phyloP scores from a whole-genome alignment of 2,888 invertebrate species.

The Stenurella melanura region DNA sequence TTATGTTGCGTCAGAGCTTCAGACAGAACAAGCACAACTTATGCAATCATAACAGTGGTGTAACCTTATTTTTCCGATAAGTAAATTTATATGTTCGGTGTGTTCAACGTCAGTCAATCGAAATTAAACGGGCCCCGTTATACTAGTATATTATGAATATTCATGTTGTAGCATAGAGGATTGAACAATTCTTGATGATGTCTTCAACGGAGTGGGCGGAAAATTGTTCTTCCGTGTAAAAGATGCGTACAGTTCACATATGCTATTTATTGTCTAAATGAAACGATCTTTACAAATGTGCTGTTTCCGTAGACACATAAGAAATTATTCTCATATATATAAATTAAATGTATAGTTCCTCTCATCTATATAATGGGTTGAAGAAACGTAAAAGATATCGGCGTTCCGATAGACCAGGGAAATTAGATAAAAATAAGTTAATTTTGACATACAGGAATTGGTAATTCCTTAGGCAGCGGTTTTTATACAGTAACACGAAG shows the following conservation, averaged over 20 bases:
- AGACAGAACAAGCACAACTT: constrained; percentile 46
- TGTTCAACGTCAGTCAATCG: constrained; percentile 23
- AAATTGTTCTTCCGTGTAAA: not conserved
- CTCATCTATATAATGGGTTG: too few relatives aligned
- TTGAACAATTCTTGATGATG: not conserved
- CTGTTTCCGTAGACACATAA: too few relatives aligned
- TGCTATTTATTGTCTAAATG: not conserved
- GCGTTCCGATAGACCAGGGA: too few relatives aligned
- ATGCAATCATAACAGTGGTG: constrained; percentile 34
- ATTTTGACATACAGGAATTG: too few relatives aligned
- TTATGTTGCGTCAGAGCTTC: constrained; percentile 46
- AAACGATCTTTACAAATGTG: too few relatives aligned
- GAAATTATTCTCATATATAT: too few relatives aligned
- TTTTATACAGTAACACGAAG: too few relatives aligned
- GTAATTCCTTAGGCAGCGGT: too few relatives aligned
- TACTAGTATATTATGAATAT: not conserved
- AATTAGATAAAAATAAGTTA: too few relatives aligned
- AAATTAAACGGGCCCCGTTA: constrained; percentile 2
- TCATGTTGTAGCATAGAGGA: not conserved
- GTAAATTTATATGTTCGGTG: constrained; percentile 24
- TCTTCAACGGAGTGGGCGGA: not conserved
- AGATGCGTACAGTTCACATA: not conserved
- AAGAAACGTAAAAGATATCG: too few relatives aligned
- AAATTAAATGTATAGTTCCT: too few relatives aligned
- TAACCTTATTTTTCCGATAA: constrained; percentile 19